phyloP scores from a whole-genome alignment of 2,888 invertebrate genomes.

The Myopa tessellatipennis region DNA sequence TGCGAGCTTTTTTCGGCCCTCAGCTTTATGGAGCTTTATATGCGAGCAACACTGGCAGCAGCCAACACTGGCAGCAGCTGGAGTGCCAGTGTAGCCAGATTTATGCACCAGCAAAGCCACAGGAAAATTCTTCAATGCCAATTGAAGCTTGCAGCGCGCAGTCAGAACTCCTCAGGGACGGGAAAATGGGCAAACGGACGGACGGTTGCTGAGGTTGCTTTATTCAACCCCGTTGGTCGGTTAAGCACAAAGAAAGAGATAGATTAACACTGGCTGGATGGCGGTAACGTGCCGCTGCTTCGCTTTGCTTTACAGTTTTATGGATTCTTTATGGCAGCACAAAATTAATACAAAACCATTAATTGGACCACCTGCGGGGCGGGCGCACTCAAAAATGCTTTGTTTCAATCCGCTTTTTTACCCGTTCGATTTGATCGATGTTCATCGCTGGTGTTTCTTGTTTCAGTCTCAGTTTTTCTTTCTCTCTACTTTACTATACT shows the following conservation, averaged over 20 bases:
- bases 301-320: not conserved
- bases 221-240: too few species aligned
- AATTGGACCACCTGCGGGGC: conserved; percentile 32
- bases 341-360: conserved; percentile 32
- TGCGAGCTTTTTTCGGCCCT: conserved; percentile 39
- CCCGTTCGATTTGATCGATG: not conserved
- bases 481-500: not conserved
- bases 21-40: not conserved
- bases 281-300: not conserved
- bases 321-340: not conserved
- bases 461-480: conserved; percentile 1
- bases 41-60: not conserved
- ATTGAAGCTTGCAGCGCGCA: conserved; percentile 51
- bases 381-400: conserved; percentile 15
- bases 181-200: conserved; percentile 15
- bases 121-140: conserved; percentile 59
- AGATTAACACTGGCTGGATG: not conserved
- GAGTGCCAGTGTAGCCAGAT: conserved; percentile 41
- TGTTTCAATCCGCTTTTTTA: conserved; percentile 10
- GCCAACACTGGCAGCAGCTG: not conserved
- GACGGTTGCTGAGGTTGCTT: too few species aligned
- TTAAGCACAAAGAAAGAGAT: not conserved
- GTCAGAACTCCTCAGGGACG: not conserved
- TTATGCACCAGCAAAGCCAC: conserved; percentile 46
- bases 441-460: not conserved